Base-by-base conservation (phyloP, 2,888 invertebrate genomes). In the Eupithecia centaureata region DNA sequence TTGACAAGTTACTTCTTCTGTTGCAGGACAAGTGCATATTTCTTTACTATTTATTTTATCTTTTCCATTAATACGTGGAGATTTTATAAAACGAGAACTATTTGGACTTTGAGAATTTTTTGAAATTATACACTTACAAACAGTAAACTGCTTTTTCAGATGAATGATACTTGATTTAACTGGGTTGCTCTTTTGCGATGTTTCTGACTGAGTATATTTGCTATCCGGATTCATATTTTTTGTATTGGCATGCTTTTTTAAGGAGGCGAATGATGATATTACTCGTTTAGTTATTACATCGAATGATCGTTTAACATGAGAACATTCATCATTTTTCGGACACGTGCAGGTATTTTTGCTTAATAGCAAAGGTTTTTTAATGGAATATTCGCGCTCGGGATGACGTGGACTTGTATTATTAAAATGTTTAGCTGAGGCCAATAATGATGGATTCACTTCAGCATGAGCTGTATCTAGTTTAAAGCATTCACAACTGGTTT, bases 41-140 rank as follows among this genome's bases (percentile, higher is more conserved):
- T 38, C 7, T 5, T 1, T 38, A n/a, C 5, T 35, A 35, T 15
- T 15, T 35, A 35, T 15, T 15, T 35, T 42, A 18, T 42, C 18
- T 42, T 42, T 42, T 42, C 42, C 18, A 18, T 42, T 18, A 18
- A 18, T 8, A 18, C 2, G 8, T 18, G 42, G 18, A n/a, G 8
- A 18, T 18, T 42, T 42, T 42, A 3, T 42, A 8, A 42, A 42
- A 47, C 42, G 22, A 47, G 10, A 3, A 22, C 42, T 10, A 22
- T 22, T 18, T 3, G 1, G 42, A 47, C 18, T 22, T 22, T 22
- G 47, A 47, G 47, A 47, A 47, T 10, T 22, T 18, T 47, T 47
- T 47, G 47, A 47, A 22, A 47, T 22, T 47, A 47, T 47, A 47
- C 47, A 47, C 22, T 47, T 47, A 4, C 47, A 47, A 22, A 47